Percentiles rank a stretch among this genome's conserved stretches.
Conservation (phyloP, 1,140 invertebrate species). For the Penaeus vannamei region DNA sequence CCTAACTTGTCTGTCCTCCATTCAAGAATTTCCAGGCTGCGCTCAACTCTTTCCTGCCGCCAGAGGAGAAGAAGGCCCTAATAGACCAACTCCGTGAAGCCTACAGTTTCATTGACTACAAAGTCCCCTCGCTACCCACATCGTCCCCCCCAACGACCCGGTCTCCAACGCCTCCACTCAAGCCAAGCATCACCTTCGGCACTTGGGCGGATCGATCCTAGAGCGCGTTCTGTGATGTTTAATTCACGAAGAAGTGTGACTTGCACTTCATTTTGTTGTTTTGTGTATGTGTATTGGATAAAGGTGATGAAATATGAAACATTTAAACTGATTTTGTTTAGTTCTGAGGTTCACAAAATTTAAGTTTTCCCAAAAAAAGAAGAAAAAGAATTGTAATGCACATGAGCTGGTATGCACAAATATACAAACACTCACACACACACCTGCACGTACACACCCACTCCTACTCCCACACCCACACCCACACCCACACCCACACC, state of each 20-base stretch:
- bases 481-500: no score
- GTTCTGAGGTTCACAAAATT: no score
- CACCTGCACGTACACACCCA: no score
- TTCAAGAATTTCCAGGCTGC: slow-evolving; percentile 57
- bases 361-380: no score
- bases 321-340: no score
- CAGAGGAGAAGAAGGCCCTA: slow-evolving; percentile 73
- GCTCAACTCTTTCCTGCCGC: slow-evolving; percentile 51
- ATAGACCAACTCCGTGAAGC: slow-evolving; percentile 69
- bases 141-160: slow-evolving; percentile 42
- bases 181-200: slow-evolving; percentile 57
- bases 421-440: no score
- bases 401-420: no score
- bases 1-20: not conserved
- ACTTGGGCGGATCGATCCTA: slow-evolving; percentile 59
- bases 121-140: slow-evolving; percentile 7
- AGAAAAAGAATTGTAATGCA: no score
- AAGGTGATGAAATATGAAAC: no score
- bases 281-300: not conserved
- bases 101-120: slow-evolving; percentile 38
- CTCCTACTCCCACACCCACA: no score
- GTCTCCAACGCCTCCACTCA: slow-evolving; percentile 43
- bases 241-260: no score
- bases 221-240: not conserved
- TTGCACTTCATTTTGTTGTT: not conserved